Evolutionary conservation across 2,113 vertebrate species (phyloP).

Genomic region (Phoenicopterus ruber): DNA sequence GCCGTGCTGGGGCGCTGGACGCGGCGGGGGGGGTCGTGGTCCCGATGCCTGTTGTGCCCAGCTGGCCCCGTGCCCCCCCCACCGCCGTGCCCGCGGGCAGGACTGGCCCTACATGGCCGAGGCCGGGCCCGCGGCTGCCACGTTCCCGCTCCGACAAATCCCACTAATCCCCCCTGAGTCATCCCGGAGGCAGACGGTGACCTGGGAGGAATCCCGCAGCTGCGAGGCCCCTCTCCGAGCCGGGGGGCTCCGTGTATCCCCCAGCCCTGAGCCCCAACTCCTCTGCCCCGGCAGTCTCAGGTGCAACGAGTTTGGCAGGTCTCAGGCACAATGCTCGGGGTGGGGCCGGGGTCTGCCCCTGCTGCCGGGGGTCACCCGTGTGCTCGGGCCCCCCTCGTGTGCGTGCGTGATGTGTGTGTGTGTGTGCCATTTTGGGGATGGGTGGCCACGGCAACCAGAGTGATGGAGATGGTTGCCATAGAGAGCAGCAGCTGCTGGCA

Average conservation of each 20-base stretch:
- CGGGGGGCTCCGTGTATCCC: neutral
- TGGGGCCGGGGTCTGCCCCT: fast-evolving
- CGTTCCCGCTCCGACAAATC: neutral
- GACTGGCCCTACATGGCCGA: neutral
- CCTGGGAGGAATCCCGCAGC: conserved; percentile 34
- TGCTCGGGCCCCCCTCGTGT: no score
- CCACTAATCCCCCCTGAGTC: conserved; percentile 63
- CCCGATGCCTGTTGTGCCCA: neutral
- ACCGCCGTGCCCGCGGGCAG: neutral
- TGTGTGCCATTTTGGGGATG: neutral
- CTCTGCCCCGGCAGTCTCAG: fast-evolving
- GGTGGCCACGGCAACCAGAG: neutral
- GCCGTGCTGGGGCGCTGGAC: neutral
- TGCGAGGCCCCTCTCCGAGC: neutral
- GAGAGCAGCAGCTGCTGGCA: neutral
- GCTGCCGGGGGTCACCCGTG: neutral
- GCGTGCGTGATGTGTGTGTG: no score
- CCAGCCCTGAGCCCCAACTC: neutral
- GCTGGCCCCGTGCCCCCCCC: neutral
- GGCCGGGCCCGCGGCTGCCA: neutral
- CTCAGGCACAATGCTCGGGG: neutral
- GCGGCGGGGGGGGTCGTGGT: fast-evolving
- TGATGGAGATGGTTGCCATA: neutral
- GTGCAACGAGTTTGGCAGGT: neutral
- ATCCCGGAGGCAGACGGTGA: conserved; percentile 23